Percentiles rank a stretch among this genome's conserved stretches.
Evolutionary conservation across 2,113 vertebrate genomes (phyloP).

Genomic region (Sakesphorus luctuosus): DNA sequence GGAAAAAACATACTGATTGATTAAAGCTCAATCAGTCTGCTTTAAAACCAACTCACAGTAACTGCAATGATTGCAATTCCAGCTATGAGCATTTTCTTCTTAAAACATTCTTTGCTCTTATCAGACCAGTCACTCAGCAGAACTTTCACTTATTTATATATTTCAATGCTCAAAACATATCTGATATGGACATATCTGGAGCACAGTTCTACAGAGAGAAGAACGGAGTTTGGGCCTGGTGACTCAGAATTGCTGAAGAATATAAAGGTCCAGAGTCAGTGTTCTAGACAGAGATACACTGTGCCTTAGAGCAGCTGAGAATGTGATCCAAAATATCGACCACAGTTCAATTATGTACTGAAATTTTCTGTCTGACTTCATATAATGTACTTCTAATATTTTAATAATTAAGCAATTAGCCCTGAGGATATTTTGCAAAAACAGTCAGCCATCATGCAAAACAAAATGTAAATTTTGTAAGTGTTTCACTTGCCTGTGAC

Average conservation of each 20-base stretch:
- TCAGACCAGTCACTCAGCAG: constrained; percentile 56
- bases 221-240: constrained; percentile 59
- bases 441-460: neutral
- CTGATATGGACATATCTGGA: constrained; percentile 33
- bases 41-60: constrained; percentile 62
- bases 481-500: neutral
- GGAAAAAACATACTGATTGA: constrained; percentile 70
- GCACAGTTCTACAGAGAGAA: constrained; percentile 37
- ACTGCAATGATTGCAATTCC: constrained; percentile 72
- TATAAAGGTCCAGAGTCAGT: neutral
- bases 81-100: constrained; percentile 71
- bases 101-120: constrained; percentile 57
- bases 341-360: neutral
- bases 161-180: constrained; percentile 47
- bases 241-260: constrained; percentile 66
- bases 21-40: constrained; percentile 70
- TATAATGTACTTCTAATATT: constrained; percentile 38
- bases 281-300: neutral
- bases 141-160: constrained; percentile 66
- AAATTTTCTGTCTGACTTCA: neutral
- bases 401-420: constrained; percentile 45
- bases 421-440: neutral
- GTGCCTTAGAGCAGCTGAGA: neutral
- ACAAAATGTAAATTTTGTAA: neutral
- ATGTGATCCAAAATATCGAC: neutral